Base-by-base conservation (phyloP, 2,888 invertebrate species). In the Protodeltote pygarga region DNA sequence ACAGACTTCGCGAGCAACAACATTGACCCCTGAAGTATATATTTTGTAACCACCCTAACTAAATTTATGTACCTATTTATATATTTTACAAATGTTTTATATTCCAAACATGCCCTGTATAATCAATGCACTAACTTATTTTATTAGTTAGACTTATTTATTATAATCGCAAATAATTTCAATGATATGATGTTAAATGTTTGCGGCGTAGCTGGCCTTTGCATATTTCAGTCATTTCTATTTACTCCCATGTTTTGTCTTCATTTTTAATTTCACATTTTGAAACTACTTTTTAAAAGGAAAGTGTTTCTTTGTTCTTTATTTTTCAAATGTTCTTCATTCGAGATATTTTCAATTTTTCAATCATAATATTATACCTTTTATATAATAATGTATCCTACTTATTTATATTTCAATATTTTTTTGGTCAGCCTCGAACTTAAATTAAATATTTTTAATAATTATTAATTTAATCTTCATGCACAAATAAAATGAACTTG, bases 211-310 rank as follows among this genome's bases (percentile, higher is more conserved):
- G 67, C 75, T 73, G 76, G 75, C 66, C 61, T 68, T 71, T 60
- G 64, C 70, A 49, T 51, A 46, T 47, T 50, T 44, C 35, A 44
- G 45, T 41, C 44, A 51, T 59, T 69, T 60, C 39, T 54, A 24
- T 52, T 46, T 49, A 33, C 34, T 67, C 10, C 34, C 9, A 49
- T 49, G 53, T 63, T 60, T 48, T 37, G 24, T 27, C 44, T 62
- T 66, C 37, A 41, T 71, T 50, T 63, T 66, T 59, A 40, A 68
- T 69, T 70, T 50, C 54, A 62, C 55, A 62, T 70, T 70, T 69
- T 66, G 77, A 77, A 83, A 79, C 67, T 65, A 64, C 86, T 86
- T 88, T 85, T 87, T 75, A 55, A 49, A 73, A 71, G 66, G 78
- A 87, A 87, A 87, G 86, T 78, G 71, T 81, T 85, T 85, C 72